These are phyloP conservation scores for Boloria euphrosyne DNA, from an alignment of 2,888 invertebrate species.

Conservation along the genomic window DNA sequence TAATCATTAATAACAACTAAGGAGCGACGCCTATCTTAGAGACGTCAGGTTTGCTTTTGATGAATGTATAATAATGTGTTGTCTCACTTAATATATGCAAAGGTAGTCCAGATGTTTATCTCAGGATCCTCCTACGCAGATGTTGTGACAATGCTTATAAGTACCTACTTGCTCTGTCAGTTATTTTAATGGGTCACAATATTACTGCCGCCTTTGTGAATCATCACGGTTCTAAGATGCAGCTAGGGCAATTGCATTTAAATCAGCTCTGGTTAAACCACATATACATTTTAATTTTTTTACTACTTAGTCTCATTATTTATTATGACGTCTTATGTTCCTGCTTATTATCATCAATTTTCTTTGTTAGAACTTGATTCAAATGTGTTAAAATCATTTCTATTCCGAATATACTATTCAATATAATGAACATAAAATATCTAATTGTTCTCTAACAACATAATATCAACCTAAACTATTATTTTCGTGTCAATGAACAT, in stretches of 20 bases:
- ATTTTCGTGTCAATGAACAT: too few species aligned
- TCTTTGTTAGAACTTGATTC: too few species aligned
- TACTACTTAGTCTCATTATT: too few species aligned
- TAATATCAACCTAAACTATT: too few species aligned
- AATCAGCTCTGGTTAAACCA: not conserved
- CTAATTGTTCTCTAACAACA: too few species aligned
- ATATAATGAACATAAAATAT: too few species aligned
- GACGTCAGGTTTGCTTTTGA: conserved; percentile 53
- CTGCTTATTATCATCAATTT: too few species aligned
- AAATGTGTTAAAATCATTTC: too few species aligned
- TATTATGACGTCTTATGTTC: too few species aligned
- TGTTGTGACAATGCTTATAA: conserved; percentile 42
- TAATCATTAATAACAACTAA: conserved; percentile 54
- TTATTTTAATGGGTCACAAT: conserved; percentile 27
- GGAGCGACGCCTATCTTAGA: conserved; percentile 57
- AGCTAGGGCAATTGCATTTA: conserved; percentile 9
- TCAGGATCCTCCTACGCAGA: conserved; percentile 50
- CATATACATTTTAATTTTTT: too few species aligned
- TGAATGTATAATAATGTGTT: conserved; percentile 56
- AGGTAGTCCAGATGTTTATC: conserved; percentile 52
- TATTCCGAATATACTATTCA: too few species aligned
- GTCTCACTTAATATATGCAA: conserved; percentile 54
- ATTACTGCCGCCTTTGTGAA: conserved; percentile 26
- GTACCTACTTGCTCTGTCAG: conserved; percentile 24
- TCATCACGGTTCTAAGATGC: conserved; percentile 19